Percentiles rank a stretch among this genome's conserved stretches.
Conservation (phyloP, 1,140 invertebrate genomes). For the Periplaneta americana region DNA sequence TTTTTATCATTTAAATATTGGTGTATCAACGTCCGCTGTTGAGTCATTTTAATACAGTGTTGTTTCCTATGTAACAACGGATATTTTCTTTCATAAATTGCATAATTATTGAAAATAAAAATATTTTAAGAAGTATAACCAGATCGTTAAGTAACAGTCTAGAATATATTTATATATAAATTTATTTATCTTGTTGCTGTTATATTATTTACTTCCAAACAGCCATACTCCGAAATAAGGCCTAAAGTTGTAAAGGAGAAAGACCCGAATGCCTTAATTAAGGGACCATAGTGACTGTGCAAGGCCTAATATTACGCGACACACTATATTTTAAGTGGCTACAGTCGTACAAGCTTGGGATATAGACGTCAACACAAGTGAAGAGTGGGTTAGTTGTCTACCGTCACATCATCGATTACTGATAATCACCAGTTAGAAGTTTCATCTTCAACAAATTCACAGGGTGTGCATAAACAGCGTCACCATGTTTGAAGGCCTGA, state of each 20-base stretch:
- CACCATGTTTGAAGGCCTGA: slow-evolving; percentile 63
- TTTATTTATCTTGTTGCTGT: background rate
- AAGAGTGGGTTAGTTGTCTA: background rate
- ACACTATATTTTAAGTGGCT: background rate
- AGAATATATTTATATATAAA: background rate
- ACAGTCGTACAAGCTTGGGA: no score
- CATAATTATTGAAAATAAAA: no score
- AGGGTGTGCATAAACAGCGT: background rate
- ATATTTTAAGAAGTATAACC: background rate
- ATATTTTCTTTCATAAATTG: no score
- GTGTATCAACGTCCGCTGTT: no score
- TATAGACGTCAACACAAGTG: background rate
- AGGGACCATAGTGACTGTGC: background rate
- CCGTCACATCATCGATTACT: background rate
- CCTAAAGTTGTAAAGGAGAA: background rate
- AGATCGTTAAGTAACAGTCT: background rate
- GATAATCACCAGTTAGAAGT: background rate
- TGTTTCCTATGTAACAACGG: no score
- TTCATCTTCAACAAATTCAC: background rate
- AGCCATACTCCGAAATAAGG: background rate
- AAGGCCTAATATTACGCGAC: background rate
- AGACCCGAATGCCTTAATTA: background rate
- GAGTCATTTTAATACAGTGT: no score
- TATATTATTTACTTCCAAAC: background rate
- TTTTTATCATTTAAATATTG: no score